A percentile compares a stretch with the other conserved stretches of the same genome.
Evolutionary conservation across 2,113 vertebrate species (phyloP).

Genomic region (Daboia siamensis): DNA sequence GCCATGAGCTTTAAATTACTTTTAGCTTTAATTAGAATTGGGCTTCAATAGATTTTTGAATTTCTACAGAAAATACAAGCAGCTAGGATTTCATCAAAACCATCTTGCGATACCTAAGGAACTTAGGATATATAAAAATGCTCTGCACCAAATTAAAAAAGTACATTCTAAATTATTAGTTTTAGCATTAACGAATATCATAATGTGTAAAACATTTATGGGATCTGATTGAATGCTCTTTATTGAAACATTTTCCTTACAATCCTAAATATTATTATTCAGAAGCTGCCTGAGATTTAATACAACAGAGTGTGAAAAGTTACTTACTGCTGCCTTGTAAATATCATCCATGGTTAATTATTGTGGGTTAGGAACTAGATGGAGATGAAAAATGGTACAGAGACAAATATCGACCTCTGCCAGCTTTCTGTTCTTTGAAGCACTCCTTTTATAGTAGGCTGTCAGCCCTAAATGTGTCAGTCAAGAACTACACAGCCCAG

Average conservation of each 20-base stretch:
- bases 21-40: neutral
- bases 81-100: neutral
- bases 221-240: neutral
- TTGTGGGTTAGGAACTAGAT: neutral
- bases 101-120: neutral
- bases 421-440: conserved; percentile 32
- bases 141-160: neutral
- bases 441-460: conserved; percentile 56
- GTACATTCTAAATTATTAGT: neutral
- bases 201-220: neutral
- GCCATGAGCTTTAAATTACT: neutral
- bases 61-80: neutral
- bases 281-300: neutral
- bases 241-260: neutral
- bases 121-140: neutral
- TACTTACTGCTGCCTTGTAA: conserved; percentile 83
- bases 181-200: neutral
- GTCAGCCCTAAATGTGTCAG: conserved; percentile 25
- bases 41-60: neutral
- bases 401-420: conserved; percentile 40
- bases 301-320: neutral
- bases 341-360: conserved; percentile 78
- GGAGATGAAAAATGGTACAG: neutral
- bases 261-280: neutral
- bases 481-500: neutral